Conservation (phyloP, 2,113 vertebrate species). For the Mustela lutreola region DNA sequence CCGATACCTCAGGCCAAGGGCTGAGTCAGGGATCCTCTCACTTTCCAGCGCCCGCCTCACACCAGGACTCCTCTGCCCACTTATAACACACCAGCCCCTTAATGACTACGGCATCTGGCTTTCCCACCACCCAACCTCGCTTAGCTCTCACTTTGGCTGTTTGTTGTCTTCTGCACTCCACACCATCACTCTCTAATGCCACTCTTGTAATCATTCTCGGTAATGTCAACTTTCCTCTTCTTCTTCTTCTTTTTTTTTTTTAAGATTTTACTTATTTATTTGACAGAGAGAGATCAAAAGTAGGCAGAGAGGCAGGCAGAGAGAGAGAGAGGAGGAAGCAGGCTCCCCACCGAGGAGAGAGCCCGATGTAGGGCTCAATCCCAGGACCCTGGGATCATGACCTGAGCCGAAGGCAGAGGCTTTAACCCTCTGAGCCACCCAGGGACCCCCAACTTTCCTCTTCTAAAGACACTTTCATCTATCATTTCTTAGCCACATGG, state of each 20-base stretch:
- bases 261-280: too few relatives aligned
- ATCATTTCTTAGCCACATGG: neutral
- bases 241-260: too few relatives aligned
- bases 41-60: neutral
- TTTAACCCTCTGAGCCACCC: too few relatives aligned
- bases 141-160: neutral
- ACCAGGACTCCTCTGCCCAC: neutral
- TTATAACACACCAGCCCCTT: neutral
- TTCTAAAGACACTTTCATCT: neutral
- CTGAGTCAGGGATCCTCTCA: neutral
- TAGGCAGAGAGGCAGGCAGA: too few relatives aligned
- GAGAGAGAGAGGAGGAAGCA: too few relatives aligned
- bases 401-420: too few relatives aligned
- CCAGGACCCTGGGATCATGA: too few relatives aligned
- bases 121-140: neutral
- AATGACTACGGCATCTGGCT: neutral
- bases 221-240: neutral
- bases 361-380: too few relatives aligned
- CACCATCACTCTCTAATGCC: neutral
- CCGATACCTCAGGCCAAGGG: neutral
- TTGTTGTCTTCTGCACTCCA: neutral
- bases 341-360: too few relatives aligned
- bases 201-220: neutral
- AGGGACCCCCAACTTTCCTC: neutral
- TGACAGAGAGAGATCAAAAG: too few relatives aligned